A percentile compares a stretch with the other conserved stretches of the same genome.
Conservation (phyloP, 1,140 invertebrate genomes). For the Diorhabda elongata region DNA sequence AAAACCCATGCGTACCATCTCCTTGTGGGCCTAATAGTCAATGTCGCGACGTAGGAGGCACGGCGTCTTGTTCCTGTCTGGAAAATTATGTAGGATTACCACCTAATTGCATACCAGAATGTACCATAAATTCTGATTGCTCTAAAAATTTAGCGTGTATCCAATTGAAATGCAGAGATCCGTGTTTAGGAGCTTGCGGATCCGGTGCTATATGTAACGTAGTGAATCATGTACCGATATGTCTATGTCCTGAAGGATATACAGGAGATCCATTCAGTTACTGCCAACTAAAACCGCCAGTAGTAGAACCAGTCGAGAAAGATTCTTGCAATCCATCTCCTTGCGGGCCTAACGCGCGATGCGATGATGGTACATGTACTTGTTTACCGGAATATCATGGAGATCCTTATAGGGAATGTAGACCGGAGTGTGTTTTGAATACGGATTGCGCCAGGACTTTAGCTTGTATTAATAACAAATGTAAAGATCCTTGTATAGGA, state of each 20-base stretch:
- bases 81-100: conserved; percentile 52
- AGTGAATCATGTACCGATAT: conserved; percentile 60
- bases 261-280: conserved; percentile 63
- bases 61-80: conserved; percentile 61
- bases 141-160: conserved; percentile 58
- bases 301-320: conserved; percentile 38
- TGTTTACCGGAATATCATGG: conserved; percentile 68
- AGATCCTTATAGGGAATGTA: conserved; percentile 66
- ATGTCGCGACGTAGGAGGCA: conserved; percentile 60
- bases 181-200: conserved; percentile 66
- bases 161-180: conserved; percentile 60
- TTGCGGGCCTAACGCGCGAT: conserved; percentile 62
- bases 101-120: conserved; percentile 62
- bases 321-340: conserved; percentile 61
- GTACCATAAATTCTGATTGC: conserved; percentile 69
- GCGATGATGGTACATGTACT: conserved; percentile 61
- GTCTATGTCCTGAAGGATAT: conserved; percentile 57
- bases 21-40: conserved; percentile 69
- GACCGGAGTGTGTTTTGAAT: conserved; percentile 69
- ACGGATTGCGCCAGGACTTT: conserved; percentile 59
- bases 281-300: conserved; percentile 53
- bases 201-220: conserved; percentile 56
- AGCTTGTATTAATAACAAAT: conserved; percentile 62
- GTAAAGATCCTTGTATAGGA: conserved; percentile 61
- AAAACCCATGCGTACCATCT: conserved; percentile 67